Evolutionary conservation across 2,797 vertebrate genomes (phyloP).

Genomic region (Myotis myotis): DNA sequence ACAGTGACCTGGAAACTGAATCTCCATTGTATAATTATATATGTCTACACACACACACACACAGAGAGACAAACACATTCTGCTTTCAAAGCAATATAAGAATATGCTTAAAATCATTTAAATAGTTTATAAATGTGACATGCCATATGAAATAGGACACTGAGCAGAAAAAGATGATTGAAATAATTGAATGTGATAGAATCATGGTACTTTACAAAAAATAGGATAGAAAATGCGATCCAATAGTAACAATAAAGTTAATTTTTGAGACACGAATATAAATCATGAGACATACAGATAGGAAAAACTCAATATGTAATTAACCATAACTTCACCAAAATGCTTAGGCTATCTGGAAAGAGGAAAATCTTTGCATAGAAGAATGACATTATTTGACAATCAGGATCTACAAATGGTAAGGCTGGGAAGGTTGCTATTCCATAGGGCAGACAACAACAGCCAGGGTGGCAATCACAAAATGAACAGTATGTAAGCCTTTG

Average conservation of each 20-base stretch:
- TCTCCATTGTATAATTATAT: neutral
- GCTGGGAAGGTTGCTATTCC: neutral
- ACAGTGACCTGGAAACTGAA: neutral
- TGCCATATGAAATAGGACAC: neutral
- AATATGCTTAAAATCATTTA: neutral
- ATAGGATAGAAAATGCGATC: neutral
- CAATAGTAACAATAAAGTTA: neutral
- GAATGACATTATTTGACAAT: slow-evolving; percentile 15
- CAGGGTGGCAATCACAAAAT: neutral
- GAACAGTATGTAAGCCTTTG: slow-evolving; percentile 16
- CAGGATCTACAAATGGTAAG: slow-evolving; percentile 35
- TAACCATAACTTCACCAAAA: neutral
- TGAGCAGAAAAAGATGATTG: neutral
- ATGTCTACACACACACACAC: neutral
- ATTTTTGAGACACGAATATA: neutral
- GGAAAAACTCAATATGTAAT: neutral
- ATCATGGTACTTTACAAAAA: neutral
- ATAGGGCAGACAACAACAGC: neutral
- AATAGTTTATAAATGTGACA: neutral
- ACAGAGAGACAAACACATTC: neutral
- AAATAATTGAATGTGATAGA: neutral
- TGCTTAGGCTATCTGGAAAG: slow-evolving; percentile 14
- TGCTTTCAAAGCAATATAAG: neutral
- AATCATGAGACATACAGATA: neutral
- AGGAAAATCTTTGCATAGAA: slow-evolving; percentile 56